Evolutionary conservation across 2,888 invertebrate genomes (phyloP).

Genomic region (Poecilus cupreus): DNA sequence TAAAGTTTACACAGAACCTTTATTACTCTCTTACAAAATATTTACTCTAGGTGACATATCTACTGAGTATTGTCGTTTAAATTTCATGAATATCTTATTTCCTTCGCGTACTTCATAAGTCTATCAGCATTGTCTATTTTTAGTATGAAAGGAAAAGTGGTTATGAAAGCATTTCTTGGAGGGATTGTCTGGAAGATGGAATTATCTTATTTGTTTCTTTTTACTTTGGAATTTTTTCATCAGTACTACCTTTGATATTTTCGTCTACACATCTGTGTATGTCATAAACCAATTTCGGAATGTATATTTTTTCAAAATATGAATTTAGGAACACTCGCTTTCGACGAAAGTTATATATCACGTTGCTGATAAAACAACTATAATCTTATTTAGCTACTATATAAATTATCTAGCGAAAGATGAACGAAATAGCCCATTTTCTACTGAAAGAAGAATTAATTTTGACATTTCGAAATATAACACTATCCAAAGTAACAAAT

Average conservation of each 20-base stretch:
- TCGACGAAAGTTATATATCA: too few species aligned
- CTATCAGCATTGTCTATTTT: background rate
- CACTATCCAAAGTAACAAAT: too few species aligned
- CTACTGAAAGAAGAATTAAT: too few species aligned
- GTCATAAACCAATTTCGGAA: background rate
- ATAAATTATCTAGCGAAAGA: too few species aligned
- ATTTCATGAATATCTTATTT: slow-evolving; percentile 11
- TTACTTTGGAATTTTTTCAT: background rate
- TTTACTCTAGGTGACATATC: background rate
- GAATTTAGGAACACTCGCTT: background rate
- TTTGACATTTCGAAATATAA: too few species aligned
- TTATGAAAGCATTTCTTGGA: background rate
- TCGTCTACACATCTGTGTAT: background rate
- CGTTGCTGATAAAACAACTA: too few species aligned
- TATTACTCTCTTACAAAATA: slow-evolving; percentile 24
- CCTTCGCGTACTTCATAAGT: background rate
- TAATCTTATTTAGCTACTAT: too few species aligned
- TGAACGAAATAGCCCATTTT: too few species aligned
- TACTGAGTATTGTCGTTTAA: background rate
- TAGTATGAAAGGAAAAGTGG: background rate
- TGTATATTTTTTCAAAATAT: background rate
- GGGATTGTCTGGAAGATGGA: background rate
- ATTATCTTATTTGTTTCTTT: slow-evolving; percentile 14
- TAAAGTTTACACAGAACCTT: slow-evolving; percentile 14
- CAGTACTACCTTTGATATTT: background rate